Conservation (phyloP, 1,140 invertebrate genomes). For the Tetranychus cinnabarinus region DNA sequence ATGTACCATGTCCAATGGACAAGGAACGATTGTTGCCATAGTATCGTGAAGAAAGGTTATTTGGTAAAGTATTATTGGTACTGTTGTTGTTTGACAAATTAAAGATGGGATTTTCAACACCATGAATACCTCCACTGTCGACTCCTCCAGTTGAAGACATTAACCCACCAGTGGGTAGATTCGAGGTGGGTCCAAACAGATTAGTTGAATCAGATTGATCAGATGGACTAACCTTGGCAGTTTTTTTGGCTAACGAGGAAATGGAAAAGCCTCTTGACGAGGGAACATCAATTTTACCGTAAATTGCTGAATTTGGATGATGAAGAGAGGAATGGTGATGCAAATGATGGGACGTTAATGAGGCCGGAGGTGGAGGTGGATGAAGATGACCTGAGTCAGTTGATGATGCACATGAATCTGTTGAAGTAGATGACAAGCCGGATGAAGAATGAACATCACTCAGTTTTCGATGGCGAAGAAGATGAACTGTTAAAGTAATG, state of each 20-base stretch:
- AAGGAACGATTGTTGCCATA: not conserved
- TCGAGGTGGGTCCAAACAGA: not conserved
- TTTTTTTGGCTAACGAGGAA: not conserved
- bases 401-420: not conserved
- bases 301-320: not conserved
- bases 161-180: not conserved
- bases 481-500: slow-evolving; percentile 41
- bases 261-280: not conserved
- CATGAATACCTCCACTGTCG: not conserved
- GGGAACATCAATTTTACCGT: not conserved
- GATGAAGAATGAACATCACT: not conserved
- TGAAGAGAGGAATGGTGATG: not conserved
- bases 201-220: not conserved
- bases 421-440: not conserved
- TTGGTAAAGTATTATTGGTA: not conserved
- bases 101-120: slow-evolving; percentile 15
- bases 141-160: too few relatives aligned
- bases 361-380: not conserved
- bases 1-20: not conserved
- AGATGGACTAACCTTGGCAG: not conserved
- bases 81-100: slow-evolving; percentile 5
- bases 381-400: not conserved
- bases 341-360: not conserved
- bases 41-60: not conserved
- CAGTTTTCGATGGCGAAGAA: slow-evolving; percentile 32